Evolutionary conservation across 2,113 vertebrate species (phyloP), one percentile per base, ranked within the genome.

Genomic region (Calyptomena viridis): DNA sequence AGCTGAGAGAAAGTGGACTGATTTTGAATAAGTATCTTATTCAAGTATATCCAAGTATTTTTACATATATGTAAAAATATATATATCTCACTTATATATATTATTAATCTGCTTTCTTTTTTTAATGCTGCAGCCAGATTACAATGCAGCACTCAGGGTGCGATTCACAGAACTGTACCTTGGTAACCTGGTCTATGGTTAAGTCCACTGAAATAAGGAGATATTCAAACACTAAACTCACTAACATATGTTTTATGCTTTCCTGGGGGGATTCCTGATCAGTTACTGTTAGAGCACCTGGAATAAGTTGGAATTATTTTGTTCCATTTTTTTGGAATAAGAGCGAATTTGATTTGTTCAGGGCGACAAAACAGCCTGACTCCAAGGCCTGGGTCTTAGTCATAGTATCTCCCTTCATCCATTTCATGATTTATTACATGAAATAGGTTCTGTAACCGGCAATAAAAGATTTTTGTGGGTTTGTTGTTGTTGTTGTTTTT

Each of bases 91-190:
- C n/a, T n/a, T n/a, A n/a, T n/a, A n/a, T n/a, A n/a, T n/a, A n/a
- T n/a, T n/a, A n/a, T n/a, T n/a, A n/a, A n/a, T 8, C 20, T 66
- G 24, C 12, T 21, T 39, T 50, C 52, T 14, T 47, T 58, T 44
- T 53, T 35, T 66, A 79, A 83, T 14, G 12, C 30, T 66, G 21
- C 37, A 63, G 47, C 11, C 4, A 78, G 19, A 47, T 68, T 49
- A 47, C 25, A 88, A 25, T 0, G 0, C 14, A 88, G 28, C 1
- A 0, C 58, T 82, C 23, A 35, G 47, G 14, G 0, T 50, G 44
- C 37, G 24, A 62, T 77, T 86, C 63, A 62, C 3, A 80, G 35
- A 64, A 20, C 35, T 47, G 6, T 73, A 19, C 30, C 9, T 72
- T 50, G 5, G 53, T 31, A 72, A 33, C 28, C 40, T 15, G 25